phyloP scores from a whole-genome alignment of 1,140 invertebrate genomes.

The Eufriesea mexicana region DNA sequence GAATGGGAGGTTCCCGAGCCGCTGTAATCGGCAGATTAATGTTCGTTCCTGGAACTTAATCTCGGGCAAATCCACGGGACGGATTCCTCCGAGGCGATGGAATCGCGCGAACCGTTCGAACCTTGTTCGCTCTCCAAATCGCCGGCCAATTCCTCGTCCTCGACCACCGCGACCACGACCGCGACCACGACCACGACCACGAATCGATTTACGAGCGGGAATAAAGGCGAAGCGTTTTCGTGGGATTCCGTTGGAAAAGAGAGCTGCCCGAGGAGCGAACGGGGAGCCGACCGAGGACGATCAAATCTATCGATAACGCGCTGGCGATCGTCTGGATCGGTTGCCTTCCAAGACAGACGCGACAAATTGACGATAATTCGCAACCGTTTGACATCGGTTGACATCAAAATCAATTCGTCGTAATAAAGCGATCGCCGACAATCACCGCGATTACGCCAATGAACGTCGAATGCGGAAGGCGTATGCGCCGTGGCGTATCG shows the following conservation, averaged over 20 bases:
- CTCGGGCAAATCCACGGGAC: constrained; percentile 37
- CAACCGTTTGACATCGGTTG: constrained; percentile 80
- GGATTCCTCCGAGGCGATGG: constrained; percentile 29
- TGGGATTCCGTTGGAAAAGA: too few species aligned
- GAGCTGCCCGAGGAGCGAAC: too few species aligned
- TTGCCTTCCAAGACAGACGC: constrained; percentile 68
- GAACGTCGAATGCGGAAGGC: constrained; percentile 74
- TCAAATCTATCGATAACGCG: constrained; percentile 13
- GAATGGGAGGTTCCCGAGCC: constrained; percentile 79
- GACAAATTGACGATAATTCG: constrained; percentile 79
- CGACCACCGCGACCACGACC: neutral
- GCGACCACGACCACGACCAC: neutral
- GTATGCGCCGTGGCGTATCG: constrained; percentile 36
- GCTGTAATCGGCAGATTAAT: constrained; percentile 82
- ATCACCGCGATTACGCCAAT: constrained; percentile 78
- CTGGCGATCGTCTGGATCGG: constrained; percentile 33
- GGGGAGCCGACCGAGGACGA: too few species aligned
- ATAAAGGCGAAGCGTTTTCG: neutral
- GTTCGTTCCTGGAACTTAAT: constrained; percentile 73
- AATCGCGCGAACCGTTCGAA: constrained; percentile 14
- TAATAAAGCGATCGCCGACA: constrained; percentile 80
- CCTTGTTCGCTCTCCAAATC: constrained; percentile 10
- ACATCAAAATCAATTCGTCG: constrained; percentile 81
- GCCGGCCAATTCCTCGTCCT: constrained; percentile 12
- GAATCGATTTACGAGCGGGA: constrained; percentile 48